Percentiles rank a stretch among this genome's conserved stretches.
Evolutionary conservation across 2,888 invertebrate species (phyloP).

Genomic region (Sesia bembeciformis): DNA sequence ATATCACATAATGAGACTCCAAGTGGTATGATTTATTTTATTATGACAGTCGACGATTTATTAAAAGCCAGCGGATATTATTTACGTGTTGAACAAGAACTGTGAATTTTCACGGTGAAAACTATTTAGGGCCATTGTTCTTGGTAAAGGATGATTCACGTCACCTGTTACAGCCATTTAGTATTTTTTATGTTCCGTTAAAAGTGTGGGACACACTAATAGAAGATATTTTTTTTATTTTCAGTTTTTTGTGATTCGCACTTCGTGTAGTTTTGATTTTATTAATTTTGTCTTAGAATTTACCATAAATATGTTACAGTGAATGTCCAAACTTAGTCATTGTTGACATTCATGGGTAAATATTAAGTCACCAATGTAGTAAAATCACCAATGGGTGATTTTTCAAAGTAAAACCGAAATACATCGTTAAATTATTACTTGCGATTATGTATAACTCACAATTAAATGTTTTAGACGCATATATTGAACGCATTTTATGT

Average conservation of each 20-base stretch:
- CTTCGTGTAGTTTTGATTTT: neutral
- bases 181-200: neutral
- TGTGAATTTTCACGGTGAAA: conserved; percentile 2
- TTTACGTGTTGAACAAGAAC: conserved; percentile 1
- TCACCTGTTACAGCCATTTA: neutral
- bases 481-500: no score
- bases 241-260: neutral
- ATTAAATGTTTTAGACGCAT: no score
- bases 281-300: no score
- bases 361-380: no score
- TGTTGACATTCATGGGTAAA: no score
- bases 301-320: no score
- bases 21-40: conserved; percentile 2
- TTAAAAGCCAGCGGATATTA: neutral
- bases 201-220: neutral
- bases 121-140: conserved; percentile 1
- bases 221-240: neutral
- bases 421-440: no score
- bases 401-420: no score
- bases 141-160: neutral
- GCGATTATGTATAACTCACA: no score
- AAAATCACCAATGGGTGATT: no score
- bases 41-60: conserved; percentile 3
- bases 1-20: neutral
- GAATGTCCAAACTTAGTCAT: no score